Conservation (phyloP, 2,113 vertebrate genomes). For the Aptenodytes patagonicus region DNA sequence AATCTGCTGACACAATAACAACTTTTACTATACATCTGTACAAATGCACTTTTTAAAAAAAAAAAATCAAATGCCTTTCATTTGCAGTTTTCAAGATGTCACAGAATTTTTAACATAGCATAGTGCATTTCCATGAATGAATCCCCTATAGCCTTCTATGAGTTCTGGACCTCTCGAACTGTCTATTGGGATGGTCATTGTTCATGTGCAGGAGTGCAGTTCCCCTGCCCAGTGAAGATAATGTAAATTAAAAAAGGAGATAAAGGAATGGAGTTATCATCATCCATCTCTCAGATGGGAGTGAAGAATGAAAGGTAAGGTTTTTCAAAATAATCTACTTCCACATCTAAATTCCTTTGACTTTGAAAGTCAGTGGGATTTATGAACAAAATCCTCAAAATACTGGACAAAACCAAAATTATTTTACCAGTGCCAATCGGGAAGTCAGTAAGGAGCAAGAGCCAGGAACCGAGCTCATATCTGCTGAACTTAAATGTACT, state of each 20-base stretch:
- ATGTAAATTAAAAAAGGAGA: neutral
- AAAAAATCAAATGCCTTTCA: neutral
- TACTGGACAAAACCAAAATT: neutral
- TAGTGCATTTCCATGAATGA: neutral
- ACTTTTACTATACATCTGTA: neutral
- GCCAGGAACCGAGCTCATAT: neutral
- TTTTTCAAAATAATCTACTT: neutral
- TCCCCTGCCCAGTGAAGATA: neutral
- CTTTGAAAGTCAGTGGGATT: neutral
- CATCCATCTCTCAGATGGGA: neutral
- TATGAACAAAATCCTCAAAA: neutral
- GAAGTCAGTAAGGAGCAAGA: neutral
- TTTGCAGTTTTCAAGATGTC: neutral
- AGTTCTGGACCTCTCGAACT: neutral
- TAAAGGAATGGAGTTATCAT: neutral
- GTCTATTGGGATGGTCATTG: neutral
- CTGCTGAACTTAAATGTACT: neutral
- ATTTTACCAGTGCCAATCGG: neutral
- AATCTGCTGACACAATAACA: neutral
- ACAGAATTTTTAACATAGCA: neutral
- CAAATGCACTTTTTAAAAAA: neutral
- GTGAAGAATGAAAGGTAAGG: neutral
- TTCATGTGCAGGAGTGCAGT: neutral
- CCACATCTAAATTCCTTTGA: neutral
- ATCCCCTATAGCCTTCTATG: accelerated